phyloP scores from a whole-genome alignment of 2,888 invertebrate species.

The Plagiodera versicolora region DNA sequence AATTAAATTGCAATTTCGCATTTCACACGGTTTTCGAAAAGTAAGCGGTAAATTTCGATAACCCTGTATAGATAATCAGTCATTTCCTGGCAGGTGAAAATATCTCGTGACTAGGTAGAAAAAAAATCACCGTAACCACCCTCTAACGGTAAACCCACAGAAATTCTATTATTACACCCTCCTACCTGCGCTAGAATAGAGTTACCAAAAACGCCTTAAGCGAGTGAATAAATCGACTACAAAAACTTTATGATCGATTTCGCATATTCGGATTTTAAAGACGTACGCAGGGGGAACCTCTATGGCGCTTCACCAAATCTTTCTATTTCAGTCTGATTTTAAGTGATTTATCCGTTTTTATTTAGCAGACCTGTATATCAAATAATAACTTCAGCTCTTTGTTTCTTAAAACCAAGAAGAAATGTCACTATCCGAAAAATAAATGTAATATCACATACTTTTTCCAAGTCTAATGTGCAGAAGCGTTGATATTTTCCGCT shows the following conservation, averaged over 20 bases:
- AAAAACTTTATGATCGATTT: conserved; percentile 26
- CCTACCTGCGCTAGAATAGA: not conserved
- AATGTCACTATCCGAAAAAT: too few relatives aligned
- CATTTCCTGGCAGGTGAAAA: not conserved
- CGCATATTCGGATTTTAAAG: conserved; percentile 14
- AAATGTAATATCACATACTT: too few relatives aligned
- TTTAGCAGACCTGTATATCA: not conserved
- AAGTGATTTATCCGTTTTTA: not conserved
- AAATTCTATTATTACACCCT: not conserved
- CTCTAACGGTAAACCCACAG: not conserved
- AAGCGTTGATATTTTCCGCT: not conserved
- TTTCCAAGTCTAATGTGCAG: too few relatives aligned
- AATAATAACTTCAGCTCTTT: too few relatives aligned
- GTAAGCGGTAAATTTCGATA: too few relatives aligned
- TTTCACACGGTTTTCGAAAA: too few relatives aligned
- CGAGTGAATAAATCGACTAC: not conserved
- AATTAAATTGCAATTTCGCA: too few relatives aligned
- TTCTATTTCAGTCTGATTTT: too few relatives aligned
- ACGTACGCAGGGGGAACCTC: not conserved
- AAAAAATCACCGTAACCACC: not conserved
- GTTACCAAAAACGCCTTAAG: not conserved
- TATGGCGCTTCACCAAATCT: not conserved
- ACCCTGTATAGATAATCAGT: not conserved
- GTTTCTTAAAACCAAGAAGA: too few relatives aligned
- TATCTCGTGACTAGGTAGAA: not conserved